Percentiles rank a stretch among this genome's conserved stretches.
phyloP scores from a whole-genome alignment of 2,113 vertebrate genomes.

The Sterrhoptilus dennistouni region DNA sequence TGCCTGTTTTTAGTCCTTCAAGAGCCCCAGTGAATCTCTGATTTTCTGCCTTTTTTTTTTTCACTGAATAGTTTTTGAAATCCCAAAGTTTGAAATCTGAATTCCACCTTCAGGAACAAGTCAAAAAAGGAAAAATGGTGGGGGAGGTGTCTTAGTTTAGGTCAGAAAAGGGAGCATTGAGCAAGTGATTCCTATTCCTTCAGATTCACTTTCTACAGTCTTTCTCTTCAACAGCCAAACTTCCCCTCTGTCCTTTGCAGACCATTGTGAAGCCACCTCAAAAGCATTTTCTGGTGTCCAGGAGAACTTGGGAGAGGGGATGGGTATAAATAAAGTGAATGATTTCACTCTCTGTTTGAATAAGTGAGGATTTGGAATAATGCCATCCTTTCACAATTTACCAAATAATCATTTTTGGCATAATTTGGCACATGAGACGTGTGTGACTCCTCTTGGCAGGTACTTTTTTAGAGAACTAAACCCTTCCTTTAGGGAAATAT shows the following conservation, averaged over 20 bases:
- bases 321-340: background rate
- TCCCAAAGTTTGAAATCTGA: background rate
- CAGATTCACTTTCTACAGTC: background rate
- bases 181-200: background rate
- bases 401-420: background rate
- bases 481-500: background rate
- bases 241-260: background rate
- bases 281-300: background rate
- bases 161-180: background rate
- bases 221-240: background rate
- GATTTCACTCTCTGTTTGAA: background rate
- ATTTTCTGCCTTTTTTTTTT: background rate
- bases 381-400: background rate
- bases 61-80: background rate
- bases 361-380: background rate
- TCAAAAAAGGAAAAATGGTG: background rate
- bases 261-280: background rate
- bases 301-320: background rate
- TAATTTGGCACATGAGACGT: rapidly evolving
- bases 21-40: background rate
- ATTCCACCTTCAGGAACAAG: background rate
- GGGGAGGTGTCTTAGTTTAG: background rate
- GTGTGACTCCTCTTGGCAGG: background rate
- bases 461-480: background rate
- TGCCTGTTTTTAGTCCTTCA: background rate